Percentiles rank a stretch among this genome's conserved stretches.
Conservation (phyloP, 2,888 invertebrate species). For the Galeopsomyia nigrocyanea region DNA sequence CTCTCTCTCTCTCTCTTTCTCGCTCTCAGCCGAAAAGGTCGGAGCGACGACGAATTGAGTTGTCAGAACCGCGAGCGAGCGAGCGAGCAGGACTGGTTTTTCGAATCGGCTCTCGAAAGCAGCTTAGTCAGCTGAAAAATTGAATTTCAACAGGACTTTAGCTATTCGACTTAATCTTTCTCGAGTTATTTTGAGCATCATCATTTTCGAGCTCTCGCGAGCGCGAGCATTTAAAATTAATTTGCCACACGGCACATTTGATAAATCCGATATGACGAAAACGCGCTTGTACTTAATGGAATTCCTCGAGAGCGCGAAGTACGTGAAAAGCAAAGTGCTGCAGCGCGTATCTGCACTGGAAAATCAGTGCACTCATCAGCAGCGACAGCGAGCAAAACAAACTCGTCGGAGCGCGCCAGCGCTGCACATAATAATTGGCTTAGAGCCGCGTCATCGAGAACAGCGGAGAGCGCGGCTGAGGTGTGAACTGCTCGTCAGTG, state of each 20-base stretch:
- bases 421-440: background rate
- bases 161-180: conserved; percentile 12
- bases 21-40: background rate
- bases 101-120: conserved; percentile 35
- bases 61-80: conserved; percentile 36
- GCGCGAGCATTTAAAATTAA: too few relatives aligned
- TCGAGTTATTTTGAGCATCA: too few relatives aligned
- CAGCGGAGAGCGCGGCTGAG: background rate
- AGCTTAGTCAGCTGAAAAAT: conserved; percentile 54
- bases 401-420: background rate
- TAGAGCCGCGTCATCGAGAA: conserved; percentile 13
- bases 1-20: conserved; percentile 15
- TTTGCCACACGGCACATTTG: too few relatives aligned
- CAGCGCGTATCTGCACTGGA: conserved; percentile 31
- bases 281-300: background rate
- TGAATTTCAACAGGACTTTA: conserved; percentile 43
- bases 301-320: conserved; percentile 32
- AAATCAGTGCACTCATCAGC: conserved; percentile 44
- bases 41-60: conserved; percentile 45
- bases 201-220: too few relatives aligned
- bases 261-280: too few relatives aligned
- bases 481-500: too few relatives aligned
- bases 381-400: conserved; percentile 20
- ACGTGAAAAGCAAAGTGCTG: conserved; percentile 17
- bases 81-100: conserved; percentile 7